Percentiles rank a stretch among this genome's conserved stretches.
phyloP scores from a whole-genome alignment of 2,113 vertebrate genomes.

The Gambusia holbrooki region DNA sequence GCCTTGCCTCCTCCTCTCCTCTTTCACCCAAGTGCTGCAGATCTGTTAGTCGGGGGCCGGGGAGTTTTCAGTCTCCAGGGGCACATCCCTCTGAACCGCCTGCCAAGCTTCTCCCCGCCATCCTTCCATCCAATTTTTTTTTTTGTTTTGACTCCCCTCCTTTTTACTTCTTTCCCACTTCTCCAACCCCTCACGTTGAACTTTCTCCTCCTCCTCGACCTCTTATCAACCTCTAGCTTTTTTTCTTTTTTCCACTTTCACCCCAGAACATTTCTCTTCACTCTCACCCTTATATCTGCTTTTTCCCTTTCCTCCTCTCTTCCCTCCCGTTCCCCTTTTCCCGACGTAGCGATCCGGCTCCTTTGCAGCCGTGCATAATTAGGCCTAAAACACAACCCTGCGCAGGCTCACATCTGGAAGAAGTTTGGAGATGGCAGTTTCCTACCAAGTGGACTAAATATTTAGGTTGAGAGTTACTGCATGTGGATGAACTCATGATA shows the following conservation, averaged over 20 bases:
- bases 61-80: conserved; percentile 73
- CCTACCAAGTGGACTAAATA: conserved; percentile 87
- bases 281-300: conserved; percentile 52
- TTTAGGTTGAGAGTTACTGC: conserved; percentile 87
- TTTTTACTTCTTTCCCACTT: conserved; percentile 47
- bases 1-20: conserved; percentile 36
- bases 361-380: conserved; percentile 82
- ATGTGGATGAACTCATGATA: conserved; percentile 83
- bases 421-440: conserved; percentile 86
- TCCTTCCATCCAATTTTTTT: conserved; percentile 45
- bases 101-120: conserved; percentile 71
- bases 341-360: conserved; percentile 67
- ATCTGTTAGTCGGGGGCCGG: conserved; percentile 66
- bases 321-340: conserved; percentile 62
- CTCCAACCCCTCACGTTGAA: conserved; percentile 29
- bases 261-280: conserved; percentile 24
- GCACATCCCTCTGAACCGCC: conserved; percentile 74
- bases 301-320: conserved; percentile 26
- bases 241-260: conserved; percentile 23
- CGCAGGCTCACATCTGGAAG: conserved; percentile 85
- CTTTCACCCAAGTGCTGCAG: conserved; percentile 61
- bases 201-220: conserved; percentile 35
- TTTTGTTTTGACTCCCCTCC: conserved; percentile 27
- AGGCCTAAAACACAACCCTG: conserved; percentile 81
- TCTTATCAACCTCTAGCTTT: conserved; percentile 36